Base-by-base conservation (phyloP, 2,888 invertebrate genomes). In the Ischnura elegans region DNA sequence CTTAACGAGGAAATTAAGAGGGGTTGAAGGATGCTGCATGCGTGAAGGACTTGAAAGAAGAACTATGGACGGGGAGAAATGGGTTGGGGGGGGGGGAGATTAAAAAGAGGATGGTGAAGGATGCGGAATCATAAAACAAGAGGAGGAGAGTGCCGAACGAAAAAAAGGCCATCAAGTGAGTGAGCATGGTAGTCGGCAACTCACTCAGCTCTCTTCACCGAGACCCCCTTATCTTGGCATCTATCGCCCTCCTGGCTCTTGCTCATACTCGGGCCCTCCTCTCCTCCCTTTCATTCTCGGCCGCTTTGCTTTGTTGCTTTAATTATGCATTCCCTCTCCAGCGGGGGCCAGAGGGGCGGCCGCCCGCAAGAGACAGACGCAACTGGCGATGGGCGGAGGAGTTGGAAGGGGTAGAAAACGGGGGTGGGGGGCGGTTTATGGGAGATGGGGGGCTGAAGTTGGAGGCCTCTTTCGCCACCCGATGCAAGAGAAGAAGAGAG, bases 121-220 rank as follows among this genome's bases (percentile, higher is more conserved):
- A 76, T 76, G 66, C 66, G 66, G 66, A n/a, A 76, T 76, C 66
- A 76, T 76, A 76, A 76, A 76, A 76, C 66, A 76, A 36, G 61
- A 61, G 61, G 21, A 21, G 55, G 66, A 29, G 66, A 76, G 66
- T 29, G 36, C 66, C 66, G 66, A 76, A 76, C 66, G 66, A 76
- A 76, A 61, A 76, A 61, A 76, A 76, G 66, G 66, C 66, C 66
- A 76, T 76, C 66, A 76, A 76, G 66, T 29, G 66, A 76, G 66
- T 29, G 66, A 76, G 66, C 66, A 76, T 36, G 21, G 61, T 61
- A 13, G 29, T 29, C 29, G 66, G 66, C 66, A 29, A 21, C 66
- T 76, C 66, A 76, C 66, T 61, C 61, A 61, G n/a, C 61, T 61
- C n/a, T n/a, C n/a, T 2, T 8, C 36, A 10, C 66, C 66, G 36